Base-by-base conservation (phyloP, 92 coral and sea anemone species). In the Phenganax marumi region DNA sequence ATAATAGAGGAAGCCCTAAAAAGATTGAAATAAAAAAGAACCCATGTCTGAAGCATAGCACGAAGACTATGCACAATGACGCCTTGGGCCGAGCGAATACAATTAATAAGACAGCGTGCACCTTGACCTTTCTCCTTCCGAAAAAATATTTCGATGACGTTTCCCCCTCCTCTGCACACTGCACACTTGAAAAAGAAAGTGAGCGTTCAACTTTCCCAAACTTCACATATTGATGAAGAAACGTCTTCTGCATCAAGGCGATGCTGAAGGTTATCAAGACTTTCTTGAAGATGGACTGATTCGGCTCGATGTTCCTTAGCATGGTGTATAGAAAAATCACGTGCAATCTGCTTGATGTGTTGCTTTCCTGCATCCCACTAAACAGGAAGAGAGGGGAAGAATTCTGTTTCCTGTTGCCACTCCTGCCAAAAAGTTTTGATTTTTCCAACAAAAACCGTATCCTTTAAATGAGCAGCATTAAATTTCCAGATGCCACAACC, bases 131-230 rank as follows among this genome's bases (percentile, higher is more conserved):
- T 68, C 50, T 47, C 50, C 13, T 68, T 39, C 2, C 52, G 74
- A 68, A 68, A 13, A 47, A 26, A 26, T 68, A 47, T 12, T 48
- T 16, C 3, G 66, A 68, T 1, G 74, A 68, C 0, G 52, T 68
- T 68, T 68, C 74, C 3, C 74, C 74, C 24, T 68, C 74, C 46
- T 68, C 74, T 12, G 74, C 74, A 49, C 74, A 68, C 14, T 22
- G 39, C 26, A 3, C 74, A 13, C 66, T 10, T 10, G 10, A 60
- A 3, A 22, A 3, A 60, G 3, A 60, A 16, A 23, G 17, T 60
- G 22, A 8, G 2, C 10, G 1, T 60, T 23, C 7, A 60, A 16
- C 1, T 22, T 16, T 18, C 17, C 2, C 14, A 3, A 1, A 23
- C 8, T 19, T 60, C 66, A 60, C 2, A 2, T 10, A 60, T 19